Conservation (phyloP, 2,113 vertebrate genomes). For the Antennarius striatus region DNA sequence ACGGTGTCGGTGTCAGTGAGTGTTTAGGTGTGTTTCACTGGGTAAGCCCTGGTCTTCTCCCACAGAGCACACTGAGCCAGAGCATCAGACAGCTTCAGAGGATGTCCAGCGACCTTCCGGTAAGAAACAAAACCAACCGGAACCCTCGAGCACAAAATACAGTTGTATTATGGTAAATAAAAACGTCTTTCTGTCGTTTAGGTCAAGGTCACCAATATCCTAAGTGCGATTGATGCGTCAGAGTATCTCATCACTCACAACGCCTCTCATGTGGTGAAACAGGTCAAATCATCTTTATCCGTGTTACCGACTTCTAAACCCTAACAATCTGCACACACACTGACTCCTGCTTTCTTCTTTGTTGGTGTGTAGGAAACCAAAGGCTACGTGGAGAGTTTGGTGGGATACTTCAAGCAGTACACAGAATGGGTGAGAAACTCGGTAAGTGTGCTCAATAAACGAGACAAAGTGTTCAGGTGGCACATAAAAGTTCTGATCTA, state of each 20-base stretch:
- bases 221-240: slow-evolving; percentile 84
- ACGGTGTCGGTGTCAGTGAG: neutral
- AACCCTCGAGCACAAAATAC: neutral
- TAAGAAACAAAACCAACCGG: slow-evolving; percentile 65
- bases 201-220: slow-evolving; percentile 83
- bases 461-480: neutral
- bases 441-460: slow-evolving; percentile 78
- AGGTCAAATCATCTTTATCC: slow-evolving; percentile 31
- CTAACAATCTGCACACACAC: too few species aligned
- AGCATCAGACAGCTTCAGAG: slow-evolving; percentile 82
- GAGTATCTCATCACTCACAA: slow-evolving; percentile 87
- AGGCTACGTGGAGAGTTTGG: slow-evolving; percentile 79
- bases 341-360: neutral
- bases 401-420: slow-evolving; percentile 89
- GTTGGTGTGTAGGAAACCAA: slow-evolving; percentile 82
- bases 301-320: too few species aligned
- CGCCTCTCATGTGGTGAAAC: slow-evolving; percentile 81
- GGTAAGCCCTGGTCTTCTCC: slow-evolving; percentile 14
- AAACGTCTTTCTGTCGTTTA: slow-evolving; percentile 47
- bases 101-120: slow-evolving; percentile 80
- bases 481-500: too few species aligned
- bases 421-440: slow-evolving; percentile 86
- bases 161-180: neutral
- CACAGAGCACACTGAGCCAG: slow-evolving; percentile 82
- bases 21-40: neutral